phyloP scores from a whole-genome alignment of 2,888 invertebrate species.

The Julus scandinavius region DNA sequence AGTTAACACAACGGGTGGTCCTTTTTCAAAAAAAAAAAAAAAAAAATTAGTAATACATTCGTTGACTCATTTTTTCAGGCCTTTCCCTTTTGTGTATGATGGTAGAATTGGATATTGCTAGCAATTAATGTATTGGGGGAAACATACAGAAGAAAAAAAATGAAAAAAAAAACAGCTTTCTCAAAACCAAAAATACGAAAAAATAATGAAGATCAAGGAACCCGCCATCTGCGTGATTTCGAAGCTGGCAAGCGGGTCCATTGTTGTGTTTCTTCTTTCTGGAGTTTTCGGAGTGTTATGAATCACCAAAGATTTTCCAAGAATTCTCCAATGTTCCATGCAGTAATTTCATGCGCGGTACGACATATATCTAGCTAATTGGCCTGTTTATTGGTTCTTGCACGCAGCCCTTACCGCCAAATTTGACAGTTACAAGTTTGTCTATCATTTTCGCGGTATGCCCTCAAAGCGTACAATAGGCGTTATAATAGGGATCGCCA shows the following conservation, averaged over 20 bases:
- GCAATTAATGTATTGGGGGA: background rate
- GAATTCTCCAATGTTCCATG: background rate
- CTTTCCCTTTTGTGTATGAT: background rate
- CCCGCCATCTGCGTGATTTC: background rate
- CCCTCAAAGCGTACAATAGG: background rate
- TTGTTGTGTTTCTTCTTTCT: background rate
- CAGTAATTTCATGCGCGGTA: background rate
- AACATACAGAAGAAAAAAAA: background rate
- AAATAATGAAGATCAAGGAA: background rate
- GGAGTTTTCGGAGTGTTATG: background rate
- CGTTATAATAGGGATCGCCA: background rate
- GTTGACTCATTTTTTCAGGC: background rate
- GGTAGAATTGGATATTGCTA: background rate
- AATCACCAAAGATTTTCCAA: background rate
- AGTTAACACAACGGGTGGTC: no score
- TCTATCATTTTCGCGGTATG: background rate
- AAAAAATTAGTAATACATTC: background rate
- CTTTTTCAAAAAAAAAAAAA: no score
- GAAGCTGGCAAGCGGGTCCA: no score
- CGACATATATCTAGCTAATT: background rate
- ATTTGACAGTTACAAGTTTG: constrained; percentile 1
- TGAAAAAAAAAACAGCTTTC: background rate
- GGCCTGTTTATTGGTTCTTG: background rate
- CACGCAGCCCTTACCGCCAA: background rate
- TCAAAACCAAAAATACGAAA: background rate